Base-by-base conservation (phyloP, 1,140 invertebrate species). In the Pogonus chalceus region DNA sequence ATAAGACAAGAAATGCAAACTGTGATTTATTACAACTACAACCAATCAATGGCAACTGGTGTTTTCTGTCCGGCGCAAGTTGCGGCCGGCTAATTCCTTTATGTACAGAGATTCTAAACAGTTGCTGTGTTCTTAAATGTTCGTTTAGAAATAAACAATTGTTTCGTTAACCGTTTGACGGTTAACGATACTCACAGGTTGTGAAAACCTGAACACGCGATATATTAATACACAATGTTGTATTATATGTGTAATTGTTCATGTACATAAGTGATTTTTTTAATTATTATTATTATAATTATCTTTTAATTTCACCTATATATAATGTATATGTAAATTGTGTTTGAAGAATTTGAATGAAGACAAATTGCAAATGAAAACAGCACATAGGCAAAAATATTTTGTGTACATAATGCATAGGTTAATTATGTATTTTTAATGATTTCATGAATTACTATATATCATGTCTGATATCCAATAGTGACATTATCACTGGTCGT, bases 181-280 rank as follows among this genome's bases (percentile, higher is more conserved):
- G n/a, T n/a, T n/a, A n/a, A n/a, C n/a, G n/a, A 31, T 31, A 31
- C 4, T 7, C 26, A 31, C 26, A 31, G 26, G 26, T 31, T 31
- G 26, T 31, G 26, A 31, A n/a, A n/a, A n/a, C n/a, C n/a, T n/a
- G n/a, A n/a, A n/a, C n/a, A 31, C 26, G 26, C 26, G 26, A 4
- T 31, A 7, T 31, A 7, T 14, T 7, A 31, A 4, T 31, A 31
- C 26, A 31, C 26, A 31, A 31, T 31, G 14, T 14, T 31, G 26
- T 31, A 31, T 31, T 14, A 31, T 31, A 31, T 54, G 51, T 62
- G 53, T 63, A 62, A 60, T 64, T 69, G 57, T 66, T 65, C 64
- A 63, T 68, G 66, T 68, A 66, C 58, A 68, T 66, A 67, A 57
- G 66, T 66, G 62, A 68, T 67, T 67, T 67, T 66, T 58, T n/a